A percentile compares a stretch with the other conserved stretches of the same genome.
Evolutionary conservation across 2,888 invertebrate species (phyloP).

Genomic region (Chelonus formosanus): DNA sequence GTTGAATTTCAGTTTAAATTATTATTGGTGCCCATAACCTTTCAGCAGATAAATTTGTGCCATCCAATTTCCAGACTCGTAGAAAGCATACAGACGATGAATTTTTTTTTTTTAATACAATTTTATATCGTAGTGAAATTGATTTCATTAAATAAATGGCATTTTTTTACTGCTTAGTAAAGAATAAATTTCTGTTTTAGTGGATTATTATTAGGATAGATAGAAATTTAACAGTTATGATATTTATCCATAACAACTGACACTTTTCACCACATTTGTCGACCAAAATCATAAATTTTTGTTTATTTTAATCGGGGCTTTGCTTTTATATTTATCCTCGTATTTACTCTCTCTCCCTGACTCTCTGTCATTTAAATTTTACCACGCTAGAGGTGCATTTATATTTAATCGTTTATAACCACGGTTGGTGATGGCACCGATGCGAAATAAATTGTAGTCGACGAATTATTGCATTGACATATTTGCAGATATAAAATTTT

Average conservation of each 20-base stretch:
- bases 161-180: no score
- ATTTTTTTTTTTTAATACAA: no score
- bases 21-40: no score
- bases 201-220: background rate
- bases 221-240: background rate
- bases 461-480: constrained; percentile 10
- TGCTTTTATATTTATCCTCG: constrained; percentile 8
- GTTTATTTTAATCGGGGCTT: constrained; percentile 13
- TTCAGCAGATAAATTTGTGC: no score
- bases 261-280: constrained; percentile 13
- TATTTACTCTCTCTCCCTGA: background rate
- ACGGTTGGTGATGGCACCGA: constrained; percentile 14
- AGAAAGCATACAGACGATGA: no score
- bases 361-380: constrained; percentile 14
- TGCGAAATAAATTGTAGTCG: constrained; percentile 11
- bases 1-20: no score
- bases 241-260: constrained; percentile 3
- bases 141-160: no score
- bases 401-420: constrained; percentile 15
- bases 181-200: background rate
- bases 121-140: no score
- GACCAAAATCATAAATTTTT: constrained; percentile 12
- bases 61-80: no score
- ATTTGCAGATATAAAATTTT: constrained; percentile 8
- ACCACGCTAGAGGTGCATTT: background rate